Evolutionary conservation across 2,113 vertebrate genomes (phyloP), one percentile per base, ranked within the genome.

Genomic region (Globicephala melas): DNA sequence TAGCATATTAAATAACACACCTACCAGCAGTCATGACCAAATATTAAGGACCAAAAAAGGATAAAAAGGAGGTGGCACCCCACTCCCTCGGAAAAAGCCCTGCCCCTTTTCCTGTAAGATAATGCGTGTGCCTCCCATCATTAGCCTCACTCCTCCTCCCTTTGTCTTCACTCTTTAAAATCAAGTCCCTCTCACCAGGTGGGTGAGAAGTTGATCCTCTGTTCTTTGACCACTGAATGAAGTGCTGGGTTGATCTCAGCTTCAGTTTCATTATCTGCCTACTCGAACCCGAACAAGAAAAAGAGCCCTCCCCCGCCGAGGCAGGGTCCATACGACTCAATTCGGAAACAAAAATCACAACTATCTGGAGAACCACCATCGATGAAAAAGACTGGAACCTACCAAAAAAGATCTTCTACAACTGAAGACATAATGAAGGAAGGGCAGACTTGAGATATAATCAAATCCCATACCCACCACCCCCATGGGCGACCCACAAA

Each of bases 21-120:
- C 47, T 50, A 77, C 47, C 47, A n/a, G 47, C 74, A n/a, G 74
- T 31, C 74, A n/a, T 12, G 47, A 77, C 18, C 74, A 33, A 17
- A 77, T 47, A 77, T 77, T 53, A 79, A 79, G 31, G 76, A n/a
- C 53, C 31, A 79, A 79, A 79, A 55, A 79, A 79, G 47, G 47
- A n/a, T 23, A 79, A 79, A 79, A 31, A 76, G 28, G 47, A 21
- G 20, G 18, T n/a, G 44, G 50, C 44, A 77, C 44, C 28, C 74
- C 9, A 33, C 31, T 12, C 17, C 28, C 28, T 53, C 10, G 10
- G 17, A 77, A 77, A 77, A 77, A 53, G 44, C 17, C 9, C 28
- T 33, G 44, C 28, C 44, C 28, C 44, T 77, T 33, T 17, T 28
- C 74, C 9, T 18, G 28, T 23, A 79, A 13, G 55, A 21, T 79